Base-by-base conservation (phyloP, 1,140 invertebrate species). In the Fopius arisanus region DNA sequence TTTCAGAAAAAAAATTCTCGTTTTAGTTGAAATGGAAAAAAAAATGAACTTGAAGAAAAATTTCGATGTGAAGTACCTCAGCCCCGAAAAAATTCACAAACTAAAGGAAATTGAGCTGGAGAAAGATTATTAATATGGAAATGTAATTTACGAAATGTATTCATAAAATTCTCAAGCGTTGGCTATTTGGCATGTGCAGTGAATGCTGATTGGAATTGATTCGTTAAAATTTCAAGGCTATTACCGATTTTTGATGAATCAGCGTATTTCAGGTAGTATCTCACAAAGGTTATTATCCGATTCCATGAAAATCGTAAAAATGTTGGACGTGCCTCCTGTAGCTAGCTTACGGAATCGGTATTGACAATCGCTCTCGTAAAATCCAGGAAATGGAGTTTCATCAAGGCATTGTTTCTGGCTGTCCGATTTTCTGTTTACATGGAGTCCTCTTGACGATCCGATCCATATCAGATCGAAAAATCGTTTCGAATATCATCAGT, bases 331-430 rank as follows among this genome's bases (percentile, higher is more conserved):
- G 14, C 26, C 12, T 62, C 9, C 23, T 28, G 12, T 62, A 62
- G 10, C 7, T 10, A 62, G 21, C 28, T 28, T 28, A 28, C 28
- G 62, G 16, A 37, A 65, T 33, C 14, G 28, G 29, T 29, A 65
- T 33, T 31, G 62, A 65, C 33, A 65, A 65, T 31, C 29, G 29
- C 33, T 31, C 5, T 65, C 29, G 29, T 65, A 33, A 65, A 33
- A 33, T 65, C n/a, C 26, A 65, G 62, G 62, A 65, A 65, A 65
- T 33, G 28, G 62, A 29, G 62, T 65, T 65, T 65, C 62, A 33
- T 65, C 62, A 65, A 59, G 23, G 21, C 19, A 59, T 59, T 59
- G 54, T 28, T 12, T 28, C 54, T 26, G 10, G 54, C 23, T 59
- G 23, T 59, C 23, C 7, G 54, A 28, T 28, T 26, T 12, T 26